Evolutionary conservation across 2,888 invertebrate genomes (phyloP).

Genomic region (Adelphocoris suturalis): DNA sequence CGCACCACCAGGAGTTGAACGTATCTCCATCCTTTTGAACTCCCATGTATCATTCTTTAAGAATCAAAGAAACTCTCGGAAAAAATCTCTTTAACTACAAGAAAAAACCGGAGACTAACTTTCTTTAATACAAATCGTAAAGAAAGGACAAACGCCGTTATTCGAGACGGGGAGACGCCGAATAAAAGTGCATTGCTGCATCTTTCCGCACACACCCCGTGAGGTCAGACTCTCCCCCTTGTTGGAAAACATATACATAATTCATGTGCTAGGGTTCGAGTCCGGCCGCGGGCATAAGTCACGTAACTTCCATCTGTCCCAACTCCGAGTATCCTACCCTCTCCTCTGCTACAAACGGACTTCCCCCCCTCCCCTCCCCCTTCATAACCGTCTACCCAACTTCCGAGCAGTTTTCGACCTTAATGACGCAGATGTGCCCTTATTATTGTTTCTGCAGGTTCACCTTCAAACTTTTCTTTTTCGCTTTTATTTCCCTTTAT

Average conservation of each 20-base stretch:
- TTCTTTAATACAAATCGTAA: neutral
- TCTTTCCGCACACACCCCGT: neutral
- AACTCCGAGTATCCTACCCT: constrained; percentile 19
- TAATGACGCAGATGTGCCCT: constrained; percentile 62
- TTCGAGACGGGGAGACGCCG: neutral
- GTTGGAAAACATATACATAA: constrained; percentile 39
- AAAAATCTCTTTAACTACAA: neutral
- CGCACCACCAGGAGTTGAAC: too few species aligned
- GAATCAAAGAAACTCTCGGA: too few species aligned
- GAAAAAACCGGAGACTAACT: neutral
- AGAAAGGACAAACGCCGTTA: neutral
- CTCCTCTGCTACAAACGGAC: neutral
- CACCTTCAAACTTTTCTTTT: constrained; percentile 3
- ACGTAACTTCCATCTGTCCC: constrained; percentile 64
- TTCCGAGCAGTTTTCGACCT: constrained; percentile 51
- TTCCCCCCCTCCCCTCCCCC: neutral
- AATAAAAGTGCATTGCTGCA: constrained; percentile 22
- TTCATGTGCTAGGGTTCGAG: constrained; percentile 49
- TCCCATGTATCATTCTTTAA: too few species aligned
- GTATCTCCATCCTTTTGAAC: too few species aligned
- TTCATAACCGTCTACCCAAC: too few species aligned
- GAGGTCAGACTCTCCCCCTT: neutral
- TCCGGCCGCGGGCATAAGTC: constrained; percentile 48
- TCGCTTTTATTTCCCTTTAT: constrained; percentile 38
- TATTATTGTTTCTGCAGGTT: constrained; percentile 62